Evolutionary conservation across 2,888 invertebrate species (phyloP).

Genomic region (Agonopterix subpropinquella): DNA sequence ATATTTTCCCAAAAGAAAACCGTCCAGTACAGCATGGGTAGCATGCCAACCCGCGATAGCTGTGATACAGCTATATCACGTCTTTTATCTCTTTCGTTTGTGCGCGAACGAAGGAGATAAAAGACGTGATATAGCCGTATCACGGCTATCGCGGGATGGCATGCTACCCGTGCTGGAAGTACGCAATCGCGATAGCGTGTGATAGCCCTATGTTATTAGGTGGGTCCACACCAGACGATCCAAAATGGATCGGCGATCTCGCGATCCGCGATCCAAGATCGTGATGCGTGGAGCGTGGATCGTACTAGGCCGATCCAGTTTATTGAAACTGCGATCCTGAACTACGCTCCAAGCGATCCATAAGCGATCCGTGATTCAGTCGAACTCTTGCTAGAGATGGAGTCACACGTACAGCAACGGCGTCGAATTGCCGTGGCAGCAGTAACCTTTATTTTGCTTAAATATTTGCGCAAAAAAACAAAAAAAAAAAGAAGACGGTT

Average conservation of each 20-base stretch:
- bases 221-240: too few species aligned
- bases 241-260: conserved; percentile 6
- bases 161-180: too few species aligned
- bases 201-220: too few species aligned
- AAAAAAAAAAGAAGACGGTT: conserved; percentile 13
- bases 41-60: too few species aligned
- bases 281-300: conserved; percentile 16
- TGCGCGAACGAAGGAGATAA: too few species aligned
- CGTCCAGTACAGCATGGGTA: too few species aligned
- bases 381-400: conserved; percentile 14
- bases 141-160: too few species aligned
- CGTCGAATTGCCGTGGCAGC: conserved; percentile 1
- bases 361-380: conserved; percentile 12
- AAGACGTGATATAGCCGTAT: too few species aligned
- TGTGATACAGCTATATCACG: too few species aligned
- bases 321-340: conserved; percentile 13
- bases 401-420: conserved; percentile 18
- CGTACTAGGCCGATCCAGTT: conserved; percentile 14
- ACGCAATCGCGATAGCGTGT: too few species aligned
- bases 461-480: neutral
- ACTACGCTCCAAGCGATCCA: conserved; percentile 14
- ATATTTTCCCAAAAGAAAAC: too few species aligned
- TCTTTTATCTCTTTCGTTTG: too few species aligned
- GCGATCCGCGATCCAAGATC: conserved; percentile 19
- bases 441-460: neutral